Percentiles rank a stretch among this genome's conserved stretches.
These are phyloP conservation scores for Hemitrygon akajei DNA, from an alignment of 2,797 vertebrate species.

Conservation along the genomic window DNA sequence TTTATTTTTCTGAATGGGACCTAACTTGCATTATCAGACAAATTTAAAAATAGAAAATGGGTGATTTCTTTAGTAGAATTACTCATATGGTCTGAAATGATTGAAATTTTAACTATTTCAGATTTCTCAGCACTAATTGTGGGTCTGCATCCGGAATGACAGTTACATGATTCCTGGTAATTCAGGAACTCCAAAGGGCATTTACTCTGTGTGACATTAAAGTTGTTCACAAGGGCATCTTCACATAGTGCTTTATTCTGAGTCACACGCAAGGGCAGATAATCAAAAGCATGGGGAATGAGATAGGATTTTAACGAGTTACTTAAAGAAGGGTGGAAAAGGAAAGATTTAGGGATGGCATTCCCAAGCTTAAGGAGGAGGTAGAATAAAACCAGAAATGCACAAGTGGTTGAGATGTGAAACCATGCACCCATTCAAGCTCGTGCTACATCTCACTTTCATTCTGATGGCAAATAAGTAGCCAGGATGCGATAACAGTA, in stretches of 20 bases:
- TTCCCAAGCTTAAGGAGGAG: not conserved
- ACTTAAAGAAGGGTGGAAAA: not conserved
- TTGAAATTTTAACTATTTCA: not conserved
- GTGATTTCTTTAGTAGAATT: not conserved
- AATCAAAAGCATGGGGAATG: not conserved
- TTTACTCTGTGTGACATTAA: too few relatives aligned
- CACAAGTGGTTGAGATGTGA: not conserved
- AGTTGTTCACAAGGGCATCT: not conserved
- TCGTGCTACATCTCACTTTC: not conserved
- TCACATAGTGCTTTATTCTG: not conserved
- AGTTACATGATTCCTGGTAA: not conserved
- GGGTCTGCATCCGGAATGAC: not conserved
- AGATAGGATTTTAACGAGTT: not conserved
- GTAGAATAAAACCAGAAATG: not conserved
- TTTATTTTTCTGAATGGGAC: not conserved
- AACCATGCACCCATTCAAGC: not conserved
- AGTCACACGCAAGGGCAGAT: not conserved
- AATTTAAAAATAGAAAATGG: not conserved
- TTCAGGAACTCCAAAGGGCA: too few relatives aligned
- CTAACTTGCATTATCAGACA: not conserved
- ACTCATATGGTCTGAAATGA: not conserved
- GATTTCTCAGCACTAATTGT: not conserved
- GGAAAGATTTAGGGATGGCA: not conserved
- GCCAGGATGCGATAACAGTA: not conserved
- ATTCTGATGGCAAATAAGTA: not conserved